phyloP scores from a whole-genome alignment of 2,888 invertebrate genomes.

The Metopia argyrocephala region DNA sequence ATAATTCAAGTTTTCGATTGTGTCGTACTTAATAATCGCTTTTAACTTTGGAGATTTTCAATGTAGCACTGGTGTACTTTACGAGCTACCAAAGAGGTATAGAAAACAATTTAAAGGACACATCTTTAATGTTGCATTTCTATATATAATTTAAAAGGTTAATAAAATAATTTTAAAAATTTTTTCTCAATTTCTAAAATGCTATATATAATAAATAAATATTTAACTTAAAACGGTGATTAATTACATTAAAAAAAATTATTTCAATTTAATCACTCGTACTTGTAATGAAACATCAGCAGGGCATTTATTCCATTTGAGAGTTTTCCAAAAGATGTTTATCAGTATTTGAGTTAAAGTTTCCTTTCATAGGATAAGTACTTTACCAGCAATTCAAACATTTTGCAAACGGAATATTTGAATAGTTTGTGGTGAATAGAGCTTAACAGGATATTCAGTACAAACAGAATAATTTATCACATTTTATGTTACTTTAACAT shows the following conservation, averaged over 20 bases:
- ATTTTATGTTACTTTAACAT: no score
- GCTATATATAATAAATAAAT: no score
- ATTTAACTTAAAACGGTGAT: no score
- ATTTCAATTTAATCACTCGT: no score
- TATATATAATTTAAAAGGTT: no score
- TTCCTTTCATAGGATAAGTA: background rate
- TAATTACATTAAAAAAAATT: no score
- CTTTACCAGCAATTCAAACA: background rate
- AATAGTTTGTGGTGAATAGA: conserved; percentile 20
- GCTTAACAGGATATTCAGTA: conserved; percentile 41
- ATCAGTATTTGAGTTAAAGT: background rate
- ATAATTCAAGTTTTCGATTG: conserved; percentile 29
- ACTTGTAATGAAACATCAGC: no score
- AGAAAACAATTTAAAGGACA: background rate
- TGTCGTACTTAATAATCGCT: conserved; percentile 49
- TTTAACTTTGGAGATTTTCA: conserved; percentile 38
- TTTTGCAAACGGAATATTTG: background rate
- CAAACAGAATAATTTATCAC: conserved; percentile 25
- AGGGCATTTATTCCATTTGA: background rate
- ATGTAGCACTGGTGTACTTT: conserved; percentile 39
- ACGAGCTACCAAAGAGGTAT: background rate
- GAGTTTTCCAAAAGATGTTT: background rate
- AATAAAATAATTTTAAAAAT: no score
- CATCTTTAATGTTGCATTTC: no score
- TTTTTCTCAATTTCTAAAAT: no score